Evolutionary conservation across 2,797 vertebrate genomes (phyloP), one percentile per base, ranked within the genome.

Genomic region (Anniella stebbinsi): DNA sequence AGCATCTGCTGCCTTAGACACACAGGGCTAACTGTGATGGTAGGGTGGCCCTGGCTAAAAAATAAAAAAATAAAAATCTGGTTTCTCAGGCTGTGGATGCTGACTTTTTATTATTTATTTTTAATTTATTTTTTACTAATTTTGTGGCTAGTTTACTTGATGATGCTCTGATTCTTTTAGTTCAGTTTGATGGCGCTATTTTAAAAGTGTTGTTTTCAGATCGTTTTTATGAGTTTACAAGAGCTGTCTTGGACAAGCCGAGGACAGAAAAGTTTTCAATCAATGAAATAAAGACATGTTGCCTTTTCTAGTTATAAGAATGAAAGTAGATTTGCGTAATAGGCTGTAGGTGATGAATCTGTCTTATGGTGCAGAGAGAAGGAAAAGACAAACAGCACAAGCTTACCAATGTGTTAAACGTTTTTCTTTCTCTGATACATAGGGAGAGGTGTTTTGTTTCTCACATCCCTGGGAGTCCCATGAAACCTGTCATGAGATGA

Each of bases 361-460:
- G 83, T 30, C 9, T 91, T 89, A 73, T 87, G 1, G 1, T 91
- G 28, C 41, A 84, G 30, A 33, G 84, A 66, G 81, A 48, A 67
- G 2, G 45, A 80, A 90, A 86, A 93, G 84, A 70, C 45, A 0
- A 25, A 3, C 45, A 10, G 88, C 6, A 13, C 63, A 60, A 63
- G 85, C 70, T 36, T 86, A 75, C 1, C 48, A 88, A 30, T 12
- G 70, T 77, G 87, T 91, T 45, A 9, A 63, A 0, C 51, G 17
- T 57, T 91, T 54, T 8, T 10, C 54, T 18, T 51, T 38, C 30
- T 87, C 88, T 94, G 11, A 90, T 82, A 83, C 25, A 23, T n/a
- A 89, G 41, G 51, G 33, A 88, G 23, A 87, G 87, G 1, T 69
- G 23, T 1, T 94, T 82, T 28, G 18, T 91, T 92, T 92, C 73